A percentile compares a stretch with the other conserved stretches of the same genome.
These are phyloP conservation scores for Stenolophus ochropezus DNA, from an alignment of 2,888 invertebrate genomes.

Conservation along the genomic window DNA sequence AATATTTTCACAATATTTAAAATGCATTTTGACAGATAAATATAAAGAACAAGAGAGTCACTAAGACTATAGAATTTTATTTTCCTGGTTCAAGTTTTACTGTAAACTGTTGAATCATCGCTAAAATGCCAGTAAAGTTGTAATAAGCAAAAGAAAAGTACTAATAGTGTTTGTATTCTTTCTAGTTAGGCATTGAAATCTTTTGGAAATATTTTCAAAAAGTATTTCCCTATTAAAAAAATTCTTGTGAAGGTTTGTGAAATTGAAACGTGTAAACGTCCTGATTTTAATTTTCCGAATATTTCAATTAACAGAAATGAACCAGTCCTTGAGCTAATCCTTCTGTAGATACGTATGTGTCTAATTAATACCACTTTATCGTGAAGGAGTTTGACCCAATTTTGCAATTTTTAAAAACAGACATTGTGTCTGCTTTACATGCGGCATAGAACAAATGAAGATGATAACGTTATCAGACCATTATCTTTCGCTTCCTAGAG, in stretches of 20 bases:
- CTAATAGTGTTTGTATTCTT: no score
- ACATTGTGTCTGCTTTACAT: neutral
- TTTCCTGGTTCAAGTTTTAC: no score
- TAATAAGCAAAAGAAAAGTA: no score
- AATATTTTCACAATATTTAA: no score
- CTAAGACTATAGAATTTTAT: no score
- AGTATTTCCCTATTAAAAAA: neutral
- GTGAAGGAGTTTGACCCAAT: constrained; percentile 19
- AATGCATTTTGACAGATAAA: no score
- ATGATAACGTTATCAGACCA: constrained; percentile 32
- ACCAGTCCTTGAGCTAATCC: neutral
- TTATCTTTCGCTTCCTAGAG: constrained; percentile 44
- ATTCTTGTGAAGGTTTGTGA: neutral
- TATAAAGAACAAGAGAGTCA: no score
- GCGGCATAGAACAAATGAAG: neutral
- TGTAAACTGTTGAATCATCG: no score
- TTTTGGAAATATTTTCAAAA: no score
- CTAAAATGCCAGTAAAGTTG: no score
- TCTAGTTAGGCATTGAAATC: no score
- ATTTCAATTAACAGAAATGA: constrained; percentile 9
- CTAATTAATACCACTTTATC: constrained; percentile 13
- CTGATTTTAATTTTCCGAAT: neutral
- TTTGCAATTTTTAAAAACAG: constrained; percentile 27
- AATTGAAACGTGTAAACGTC: neutral
- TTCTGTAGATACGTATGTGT: constrained; percentile 3